These are phyloP conservation scores for Panthera tigris DNA, from an alignment of 2,113 vertebrate genomes.

Conservation along the genomic window DNA sequence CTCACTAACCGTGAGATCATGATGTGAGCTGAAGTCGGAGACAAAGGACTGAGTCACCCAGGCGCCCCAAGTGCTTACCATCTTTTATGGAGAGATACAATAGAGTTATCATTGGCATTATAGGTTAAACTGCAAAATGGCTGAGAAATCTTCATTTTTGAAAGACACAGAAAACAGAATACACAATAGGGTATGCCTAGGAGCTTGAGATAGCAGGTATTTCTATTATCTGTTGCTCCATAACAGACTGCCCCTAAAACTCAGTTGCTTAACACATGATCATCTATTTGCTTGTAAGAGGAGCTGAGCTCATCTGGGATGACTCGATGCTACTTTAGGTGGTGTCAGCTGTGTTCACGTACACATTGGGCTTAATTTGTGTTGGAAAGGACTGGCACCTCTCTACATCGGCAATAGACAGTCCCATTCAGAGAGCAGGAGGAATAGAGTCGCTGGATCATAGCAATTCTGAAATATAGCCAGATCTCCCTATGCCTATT, in stretches of 20 bases:
- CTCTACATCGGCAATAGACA: neutral
- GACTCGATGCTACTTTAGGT: neutral
- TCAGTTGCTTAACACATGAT: neutral
- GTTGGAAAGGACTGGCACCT: neutral
- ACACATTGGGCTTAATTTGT: neutral
- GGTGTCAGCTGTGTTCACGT: neutral
- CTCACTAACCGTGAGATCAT: too few relatives aligned
- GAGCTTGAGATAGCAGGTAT: neutral
- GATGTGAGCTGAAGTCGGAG: too few relatives aligned
- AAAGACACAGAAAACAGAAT: neutral
- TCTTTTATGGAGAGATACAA: neutral
- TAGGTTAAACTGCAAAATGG: neutral
- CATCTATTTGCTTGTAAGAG: neutral
- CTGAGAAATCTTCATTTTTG: neutral
- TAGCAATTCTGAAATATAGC: neutral
- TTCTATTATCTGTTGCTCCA: neutral
- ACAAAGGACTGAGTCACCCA: too few relatives aligned
- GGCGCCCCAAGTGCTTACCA: neutral
- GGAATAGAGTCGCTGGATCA: neutral
- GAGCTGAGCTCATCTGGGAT: neutral
- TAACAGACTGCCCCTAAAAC: neutral
- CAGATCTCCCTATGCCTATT: neutral
- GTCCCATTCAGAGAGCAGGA: neutral
- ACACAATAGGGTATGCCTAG: neutral
- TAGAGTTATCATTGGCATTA: neutral